Evolutionary conservation across 2,888 invertebrate species (phyloP), one percentile per base, ranked within the genome.

Genomic region (Muschampia plurimacula): DNA sequence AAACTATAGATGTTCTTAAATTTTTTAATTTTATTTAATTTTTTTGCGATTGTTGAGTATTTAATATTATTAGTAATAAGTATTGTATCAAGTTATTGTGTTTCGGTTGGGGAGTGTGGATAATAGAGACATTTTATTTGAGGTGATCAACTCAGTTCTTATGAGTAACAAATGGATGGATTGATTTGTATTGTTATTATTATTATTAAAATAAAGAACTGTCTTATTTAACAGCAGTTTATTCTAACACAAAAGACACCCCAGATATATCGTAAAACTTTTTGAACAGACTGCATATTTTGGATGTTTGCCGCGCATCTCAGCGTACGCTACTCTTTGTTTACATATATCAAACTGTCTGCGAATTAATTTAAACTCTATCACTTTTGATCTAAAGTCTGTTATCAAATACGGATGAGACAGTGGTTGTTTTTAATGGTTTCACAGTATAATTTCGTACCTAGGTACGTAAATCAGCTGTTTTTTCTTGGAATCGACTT

Each of bases 391-490:
- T 49, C 70, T 76, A 70, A 66, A 74, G 74, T 60, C 62, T 65
- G 62, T 66, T 76, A 13, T 78, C 32, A 32, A 67, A 36, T 63
- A 39, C n/a, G 3, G 49, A 32, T 28, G 41, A 8, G 44, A n/a
- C 44, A 57, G 74, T 76, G 72, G 75, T 72, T 74, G 70, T 76
- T 72, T 77, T 76, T 80, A 78, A 80, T 78, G 74, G 73, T 63
- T 75, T 76, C 75, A 63, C 69, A 78, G 75, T 79, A 78, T 80
- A 79, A 82, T 74, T 75, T 80, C 72, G 60, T 52, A 79, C 75
- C 79, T 76, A 82, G 81, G 81, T 76, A 83, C 79, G 80, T 80
- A 83, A 85, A 87, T 84, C 81, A 82, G 79, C 74, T 76, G 77
- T 77, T 76, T 73, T 77, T 86, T 84, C 86, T 78, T 73, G 71